A percentile compares a stretch with the other conserved stretches of the same genome.
Evolutionary conservation across 2,113 vertebrate species (phyloP).

Genomic region (Atrichornis clamosus): DNA sequence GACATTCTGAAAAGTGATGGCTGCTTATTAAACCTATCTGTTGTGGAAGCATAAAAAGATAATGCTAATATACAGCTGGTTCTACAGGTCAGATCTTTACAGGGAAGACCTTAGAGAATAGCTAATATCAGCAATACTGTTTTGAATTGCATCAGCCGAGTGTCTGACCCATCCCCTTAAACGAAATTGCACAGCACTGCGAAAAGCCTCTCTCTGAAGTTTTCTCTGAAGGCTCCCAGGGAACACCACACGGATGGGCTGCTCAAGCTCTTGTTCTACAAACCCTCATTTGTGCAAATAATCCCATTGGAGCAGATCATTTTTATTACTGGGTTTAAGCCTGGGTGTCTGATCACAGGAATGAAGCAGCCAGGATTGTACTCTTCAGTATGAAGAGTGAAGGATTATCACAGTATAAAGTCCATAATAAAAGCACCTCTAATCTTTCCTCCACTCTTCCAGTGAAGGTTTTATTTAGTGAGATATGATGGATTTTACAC

Average conservation of each 20-base stretch:
- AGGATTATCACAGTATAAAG: not conserved
- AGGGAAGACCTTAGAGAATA: not conserved
- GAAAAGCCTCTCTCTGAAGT: not conserved
- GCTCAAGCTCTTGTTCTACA: not conserved
- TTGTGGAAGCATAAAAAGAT: not conserved
- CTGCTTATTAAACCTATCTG: constrained; percentile 27
- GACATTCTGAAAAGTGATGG: not conserved
- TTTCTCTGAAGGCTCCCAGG: not conserved
- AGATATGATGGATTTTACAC: not conserved
- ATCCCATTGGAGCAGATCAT: not conserved
- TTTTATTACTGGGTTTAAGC: not conserved
- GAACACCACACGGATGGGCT: not conserved
- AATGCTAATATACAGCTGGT: not conserved
- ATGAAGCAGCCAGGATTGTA: not conserved
- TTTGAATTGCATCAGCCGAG: not conserved
- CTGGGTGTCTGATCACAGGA: not conserved
- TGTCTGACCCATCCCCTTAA: not conserved
- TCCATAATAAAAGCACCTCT: not conserved
- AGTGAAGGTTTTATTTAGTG: not conserved
- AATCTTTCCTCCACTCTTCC: not conserved
- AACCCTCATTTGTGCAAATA: not conserved
- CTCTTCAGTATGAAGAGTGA: not conserved
- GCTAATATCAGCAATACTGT: not conserved
- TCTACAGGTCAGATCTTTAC: not conserved
- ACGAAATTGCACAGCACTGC: not conserved